phyloP scores from a whole-genome alignment of 2,888 invertebrate genomes.

The Himalopsyche japonica region DNA sequence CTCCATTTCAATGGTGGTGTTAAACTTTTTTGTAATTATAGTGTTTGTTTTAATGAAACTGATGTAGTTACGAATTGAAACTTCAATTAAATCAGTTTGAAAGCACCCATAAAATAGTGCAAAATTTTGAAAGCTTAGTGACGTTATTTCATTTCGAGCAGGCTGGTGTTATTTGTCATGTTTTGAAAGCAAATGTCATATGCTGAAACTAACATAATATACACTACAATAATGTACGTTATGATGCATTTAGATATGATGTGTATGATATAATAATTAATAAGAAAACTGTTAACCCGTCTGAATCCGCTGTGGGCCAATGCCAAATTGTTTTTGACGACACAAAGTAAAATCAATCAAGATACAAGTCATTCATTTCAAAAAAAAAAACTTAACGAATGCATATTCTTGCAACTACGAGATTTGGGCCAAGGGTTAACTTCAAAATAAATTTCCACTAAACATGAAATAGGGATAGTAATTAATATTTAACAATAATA shows the following conservation, averaged over 20 bases:
- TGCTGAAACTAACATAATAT: not conserved
- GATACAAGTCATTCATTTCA: not conserved
- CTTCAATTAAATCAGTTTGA: too few relatives aligned
- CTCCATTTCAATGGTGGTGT: too few relatives aligned
- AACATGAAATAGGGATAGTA: not conserved
- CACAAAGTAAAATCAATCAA: not conserved
- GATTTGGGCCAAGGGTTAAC: not conserved
- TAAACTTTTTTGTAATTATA: too few relatives aligned
- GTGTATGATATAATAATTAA: not conserved
- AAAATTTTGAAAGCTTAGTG: too few relatives aligned
- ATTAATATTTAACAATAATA: not conserved
- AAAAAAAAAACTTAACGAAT: not conserved
- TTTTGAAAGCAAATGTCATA: not conserved
- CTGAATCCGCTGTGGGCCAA: slow-evolving; percentile 5
- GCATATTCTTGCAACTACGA: too few relatives aligned
- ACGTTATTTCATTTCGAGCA: too few relatives aligned
- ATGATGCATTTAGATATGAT: not conserved
- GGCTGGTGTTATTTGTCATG: not conserved
- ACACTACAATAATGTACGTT: not conserved
- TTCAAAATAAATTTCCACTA: not conserved
- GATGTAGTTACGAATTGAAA: too few relatives aligned
- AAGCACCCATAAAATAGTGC: too few relatives aligned
- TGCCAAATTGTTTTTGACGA: not conserved
- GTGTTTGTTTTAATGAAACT: too few relatives aligned
- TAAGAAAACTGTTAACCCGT: not conserved